These are phyloP conservation scores for Mongoloraphidia duomilia DNA, from an alignment of 2,888 invertebrate genomes.

Conservation along the genomic window DNA sequence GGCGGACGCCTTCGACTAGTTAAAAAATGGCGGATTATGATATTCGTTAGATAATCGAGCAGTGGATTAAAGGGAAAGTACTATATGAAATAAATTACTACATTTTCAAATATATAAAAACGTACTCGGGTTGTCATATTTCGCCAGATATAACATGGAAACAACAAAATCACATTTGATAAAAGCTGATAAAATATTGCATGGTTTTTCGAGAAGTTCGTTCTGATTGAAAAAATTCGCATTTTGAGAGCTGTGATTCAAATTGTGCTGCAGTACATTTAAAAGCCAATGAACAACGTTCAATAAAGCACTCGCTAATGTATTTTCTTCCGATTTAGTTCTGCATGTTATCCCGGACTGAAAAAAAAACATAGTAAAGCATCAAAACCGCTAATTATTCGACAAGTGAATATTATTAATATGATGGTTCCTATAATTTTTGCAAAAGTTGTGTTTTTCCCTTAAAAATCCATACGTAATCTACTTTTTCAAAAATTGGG, in stretches of 20 bases:
- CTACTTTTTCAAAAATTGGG: too few species aligned
- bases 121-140: constrained; percentile 63
- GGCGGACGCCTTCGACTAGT: too few species aligned
- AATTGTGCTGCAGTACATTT: constrained; percentile 46
- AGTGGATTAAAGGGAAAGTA: too few species aligned
- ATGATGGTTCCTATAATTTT: too few species aligned
- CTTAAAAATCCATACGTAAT: too few species aligned
- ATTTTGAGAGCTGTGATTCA: constrained; percentile 27
- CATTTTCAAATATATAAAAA: constrained; percentile 17
- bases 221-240: constrained; percentile 16
- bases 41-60: too few species aligned
- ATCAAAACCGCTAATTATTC: too few species aligned
- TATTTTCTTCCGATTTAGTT: constrained; percentile 76
- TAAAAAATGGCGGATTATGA: too few species aligned
- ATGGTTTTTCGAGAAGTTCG: constrained; percentile 50
- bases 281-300: constrained; percentile 70
- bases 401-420: too few species aligned
- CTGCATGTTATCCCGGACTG: constrained; percentile 46
- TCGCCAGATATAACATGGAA: constrained; percentile 70
- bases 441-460: too few species aligned
- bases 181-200: constrained; percentile 49
- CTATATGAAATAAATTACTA: too few species aligned
- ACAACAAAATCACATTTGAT: constrained; percentile 59
- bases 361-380: constrained; percentile 1
- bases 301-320: constrained; percentile 69